Evolutionary conservation across 2,113 vertebrate species (phyloP).

Genomic region (Zosterops pallidus): DNA sequence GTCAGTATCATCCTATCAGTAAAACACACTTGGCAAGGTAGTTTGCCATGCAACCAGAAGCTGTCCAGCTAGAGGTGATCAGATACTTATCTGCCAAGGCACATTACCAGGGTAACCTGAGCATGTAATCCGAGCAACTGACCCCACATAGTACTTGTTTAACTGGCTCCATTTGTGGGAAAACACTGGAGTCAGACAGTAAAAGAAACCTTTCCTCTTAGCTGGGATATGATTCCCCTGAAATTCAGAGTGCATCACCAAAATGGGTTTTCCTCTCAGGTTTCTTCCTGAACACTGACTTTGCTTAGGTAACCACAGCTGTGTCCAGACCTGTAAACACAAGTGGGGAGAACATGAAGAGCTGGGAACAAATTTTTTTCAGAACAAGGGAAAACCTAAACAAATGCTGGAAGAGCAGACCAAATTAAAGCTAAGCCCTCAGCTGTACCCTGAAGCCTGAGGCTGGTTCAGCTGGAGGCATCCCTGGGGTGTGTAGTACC

Average conservation of each 20-base stretch:
- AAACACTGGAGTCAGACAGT: neutral
- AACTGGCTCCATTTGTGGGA: neutral
- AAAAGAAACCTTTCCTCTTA: neutral
- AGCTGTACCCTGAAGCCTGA: neutral
- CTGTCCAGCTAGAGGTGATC: neutral
- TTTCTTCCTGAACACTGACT: neutral
- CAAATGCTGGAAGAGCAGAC: neutral
- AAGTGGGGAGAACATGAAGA: neutral
- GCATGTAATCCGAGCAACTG: conserved; percentile 24
- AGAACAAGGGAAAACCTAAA: neutral
- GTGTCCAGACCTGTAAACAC: neutral
- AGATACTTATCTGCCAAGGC: conserved; percentile 12
- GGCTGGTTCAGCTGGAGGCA: neutral
- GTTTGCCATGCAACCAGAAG: conserved; percentile 20
- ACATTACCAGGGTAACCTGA: conserved; percentile 13
- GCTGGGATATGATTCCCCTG: neutral
- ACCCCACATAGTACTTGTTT: neutral
- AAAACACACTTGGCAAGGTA: neutral
- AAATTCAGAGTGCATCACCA: neutral
- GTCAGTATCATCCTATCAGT: neutral
- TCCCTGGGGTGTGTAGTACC: accelerated
- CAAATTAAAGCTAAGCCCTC: neutral
- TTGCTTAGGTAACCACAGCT: neutral
- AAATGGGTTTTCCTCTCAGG: neutral
- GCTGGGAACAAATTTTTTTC: neutral